These are phyloP conservation scores for Heliothis peltigera DNA, from an alignment of 2,888 invertebrate genomes.

Conservation along the genomic window DNA sequence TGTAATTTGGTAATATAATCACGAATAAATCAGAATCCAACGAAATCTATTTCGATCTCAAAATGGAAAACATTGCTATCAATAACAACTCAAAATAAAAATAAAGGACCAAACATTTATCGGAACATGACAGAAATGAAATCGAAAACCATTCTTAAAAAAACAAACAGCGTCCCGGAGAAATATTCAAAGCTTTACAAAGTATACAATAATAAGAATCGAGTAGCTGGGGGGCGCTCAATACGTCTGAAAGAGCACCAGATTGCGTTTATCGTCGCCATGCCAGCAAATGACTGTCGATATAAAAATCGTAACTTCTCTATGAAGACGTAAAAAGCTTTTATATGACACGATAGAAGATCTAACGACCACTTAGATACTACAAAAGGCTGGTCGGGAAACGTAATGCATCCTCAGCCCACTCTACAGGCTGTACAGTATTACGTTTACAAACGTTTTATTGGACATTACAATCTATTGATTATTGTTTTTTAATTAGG, in stretches of 20 bases:
- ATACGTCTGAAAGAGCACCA: constrained; percentile 32
- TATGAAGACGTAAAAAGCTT: constrained; percentile 53
- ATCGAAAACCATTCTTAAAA: constrained; percentile 37
- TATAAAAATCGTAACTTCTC: constrained; percentile 58
- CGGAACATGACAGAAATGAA: constrained; percentile 30
- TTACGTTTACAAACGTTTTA: neutral
- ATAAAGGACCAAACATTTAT: constrained; percentile 27
- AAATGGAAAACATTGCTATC: constrained; percentile 24
- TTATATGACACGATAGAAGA: constrained; percentile 57
- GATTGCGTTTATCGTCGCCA: constrained; percentile 54
- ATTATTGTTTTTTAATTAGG: too few species aligned
- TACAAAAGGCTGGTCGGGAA: constrained; percentile 44
- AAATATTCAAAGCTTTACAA: constrained; percentile 55
- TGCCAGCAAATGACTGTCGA: constrained; percentile 51
- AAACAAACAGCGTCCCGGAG: constrained; percentile 26
- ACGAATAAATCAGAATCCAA: neutral
- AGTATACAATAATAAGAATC: constrained; percentile 48
- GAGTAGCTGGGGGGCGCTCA: constrained; percentile 17
- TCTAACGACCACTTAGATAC: constrained; percentile 55
- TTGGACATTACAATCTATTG: too few species aligned
- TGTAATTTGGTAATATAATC: neutral
- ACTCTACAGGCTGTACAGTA: constrained; percentile 11
- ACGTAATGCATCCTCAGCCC: constrained; percentile 29
- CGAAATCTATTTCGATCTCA: constrained; percentile 12
- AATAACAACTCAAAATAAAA: constrained; percentile 32